A percentile compares a stretch with the other conserved stretches of the same genome.
Evolutionary conservation across 1,140 invertebrate species (phyloP).

Genomic region (Papilio xuthus): DNA sequence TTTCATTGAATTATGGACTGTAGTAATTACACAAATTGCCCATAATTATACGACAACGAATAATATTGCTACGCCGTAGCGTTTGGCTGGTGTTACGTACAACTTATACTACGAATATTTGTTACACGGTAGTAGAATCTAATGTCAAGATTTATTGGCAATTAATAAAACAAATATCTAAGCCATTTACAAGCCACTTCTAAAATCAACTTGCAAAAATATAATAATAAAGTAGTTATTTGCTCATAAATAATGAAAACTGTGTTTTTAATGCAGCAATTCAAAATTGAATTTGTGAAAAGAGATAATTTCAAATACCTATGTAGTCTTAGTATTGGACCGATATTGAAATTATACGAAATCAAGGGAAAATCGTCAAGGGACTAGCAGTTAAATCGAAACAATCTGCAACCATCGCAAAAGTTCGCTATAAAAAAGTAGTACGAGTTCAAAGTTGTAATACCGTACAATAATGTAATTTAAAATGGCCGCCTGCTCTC

Average conservation of each 20-base stretch:
- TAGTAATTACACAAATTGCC: conserved; percentile 17
- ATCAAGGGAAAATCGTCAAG: neutral
- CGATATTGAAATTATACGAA: neutral
- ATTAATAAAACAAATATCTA: neutral
- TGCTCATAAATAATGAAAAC: neutral
- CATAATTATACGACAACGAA: neutral
- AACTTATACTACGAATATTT: neutral
- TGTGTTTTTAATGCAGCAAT: neutral
- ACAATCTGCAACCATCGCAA: neutral
- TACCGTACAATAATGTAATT: conserved; percentile 22
- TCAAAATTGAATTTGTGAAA: neutral
- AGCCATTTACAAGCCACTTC: too few relatives aligned
- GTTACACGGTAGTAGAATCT: neutral
- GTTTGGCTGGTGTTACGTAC: too few relatives aligned
- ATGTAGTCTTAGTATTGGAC: neutral
- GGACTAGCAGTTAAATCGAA: neutral
- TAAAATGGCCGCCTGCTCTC: conserved; percentile 12
- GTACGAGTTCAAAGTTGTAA: conserved; percentile 14
- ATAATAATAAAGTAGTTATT: neutral
- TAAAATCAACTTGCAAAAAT: neutral
- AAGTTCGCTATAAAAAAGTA: conserved; percentile 1
- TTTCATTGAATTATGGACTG: conserved; percentile 4
- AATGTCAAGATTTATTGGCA: neutral
- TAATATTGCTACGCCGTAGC: neutral
- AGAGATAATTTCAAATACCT: neutral